Evolutionary conservation across 1,140 invertebrate species (phyloP), one percentile per base, ranked within the genome.

Genomic region (Drosophila sp.): DNA sequence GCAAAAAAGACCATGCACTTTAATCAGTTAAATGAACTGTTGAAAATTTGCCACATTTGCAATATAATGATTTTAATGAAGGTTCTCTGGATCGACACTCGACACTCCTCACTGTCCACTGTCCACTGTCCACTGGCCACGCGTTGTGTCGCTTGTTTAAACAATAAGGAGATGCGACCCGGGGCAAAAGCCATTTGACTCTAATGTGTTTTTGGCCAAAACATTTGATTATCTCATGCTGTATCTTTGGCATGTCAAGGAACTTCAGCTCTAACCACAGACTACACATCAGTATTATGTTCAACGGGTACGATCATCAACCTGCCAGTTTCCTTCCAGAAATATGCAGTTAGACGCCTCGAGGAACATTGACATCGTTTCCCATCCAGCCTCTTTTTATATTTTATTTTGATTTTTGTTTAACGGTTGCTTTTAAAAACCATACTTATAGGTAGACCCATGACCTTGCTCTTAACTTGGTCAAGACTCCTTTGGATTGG

Each of bases 1-100:
- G 57, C 25, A 41, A 51, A 29, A 63, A 76, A 16, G 63, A 50
- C 32, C 48, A 27, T 75, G 50, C 82, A 83, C 83, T 80, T 72
- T 83, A 87, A 87, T 89, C 83, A 87, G 83, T 72, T 87, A 89
- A 87, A 87, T 87, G 83, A 78, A 87, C 83, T 87, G 83, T 87
- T 87, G 83, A 87, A 87, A 87, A 87, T 87, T 87, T 77, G 82
- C 56, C 72, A 70, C 78, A 87, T 70, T 86, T 74, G 72, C 65
- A 40, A 29, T 16, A 58, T 76, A 76, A 76, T 76, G 72, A 71
- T 72, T 72, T 62, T 72, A 72, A 76, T 72, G 61, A 50, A 21
- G 32, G 70, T 38, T n/a, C 36, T 9, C 4, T 2, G 32, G 11
- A 0, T 41, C 18, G 11, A 25, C 13, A 25, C 13, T 32, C 32